A percentile compares a stretch with the other conserved stretches of the same genome.
phyloP scores from a whole-genome alignment of 2,797 vertebrate species.

The Pterois miles region DNA sequence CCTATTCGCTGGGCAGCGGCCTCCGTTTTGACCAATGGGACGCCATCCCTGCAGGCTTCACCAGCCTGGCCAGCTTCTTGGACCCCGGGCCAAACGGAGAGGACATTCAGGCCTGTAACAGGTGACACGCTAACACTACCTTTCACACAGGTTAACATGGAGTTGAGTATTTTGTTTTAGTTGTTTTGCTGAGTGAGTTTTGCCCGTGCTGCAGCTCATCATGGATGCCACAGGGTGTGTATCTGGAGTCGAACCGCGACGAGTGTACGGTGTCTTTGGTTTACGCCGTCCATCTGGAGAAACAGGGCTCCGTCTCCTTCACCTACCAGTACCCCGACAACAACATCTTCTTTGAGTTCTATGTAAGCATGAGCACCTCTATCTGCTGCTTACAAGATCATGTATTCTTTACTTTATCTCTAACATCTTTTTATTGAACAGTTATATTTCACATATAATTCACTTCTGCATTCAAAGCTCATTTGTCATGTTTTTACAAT shows the following conservation, averaged over 20 bases:
- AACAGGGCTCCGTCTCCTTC: constrained; percentile 92
- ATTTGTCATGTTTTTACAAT: no score
- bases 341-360: constrained; percentile 99
- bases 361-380: constrained; percentile 90
- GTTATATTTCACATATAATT: no score
- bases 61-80: constrained; percentile 91
- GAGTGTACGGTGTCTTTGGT: constrained; percentile 96
- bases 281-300: constrained; percentile 96
- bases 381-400: background rate
- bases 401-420: no score
- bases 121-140: constrained; percentile 75
- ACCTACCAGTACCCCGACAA: constrained; percentile 98
- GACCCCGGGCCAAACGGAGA: constrained; percentile 83
- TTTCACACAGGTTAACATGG: background rate
- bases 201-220: constrained; percentile 85
- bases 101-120: constrained; percentile 88
- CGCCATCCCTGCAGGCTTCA: constrained; percentile 93
- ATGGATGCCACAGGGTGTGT: constrained; percentile 92
- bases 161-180: background rate
- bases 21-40: constrained; percentile 98
- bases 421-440: no score
- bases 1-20: constrained; percentile 95
- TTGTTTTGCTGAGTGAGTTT: background rate
- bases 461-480: no score
- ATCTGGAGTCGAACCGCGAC: constrained; percentile 95